Evolutionary conservation across 2,888 invertebrate genomes (phyloP).

Genomic region (Tupiocoris notatus): DNA sequence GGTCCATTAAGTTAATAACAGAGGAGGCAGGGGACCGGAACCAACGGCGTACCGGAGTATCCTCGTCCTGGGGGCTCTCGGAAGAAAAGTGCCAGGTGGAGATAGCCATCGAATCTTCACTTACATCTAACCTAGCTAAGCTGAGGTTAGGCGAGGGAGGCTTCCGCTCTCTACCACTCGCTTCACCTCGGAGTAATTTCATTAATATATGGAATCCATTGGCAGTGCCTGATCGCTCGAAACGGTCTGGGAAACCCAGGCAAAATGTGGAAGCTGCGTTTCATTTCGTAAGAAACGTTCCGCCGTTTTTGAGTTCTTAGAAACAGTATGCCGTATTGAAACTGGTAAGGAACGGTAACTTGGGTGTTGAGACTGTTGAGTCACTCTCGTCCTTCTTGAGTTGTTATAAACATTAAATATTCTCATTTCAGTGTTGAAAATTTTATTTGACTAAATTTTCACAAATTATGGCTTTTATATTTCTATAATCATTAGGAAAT

Average conservation of each 20-base stretch:
- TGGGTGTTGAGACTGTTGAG: too few species aligned
- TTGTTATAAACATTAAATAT: too few species aligned
- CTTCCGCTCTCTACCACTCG: not conserved
- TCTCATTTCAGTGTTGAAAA: too few species aligned
- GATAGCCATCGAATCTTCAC: not conserved
- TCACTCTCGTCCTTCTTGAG: too few species aligned
- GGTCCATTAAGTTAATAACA: slow-evolving; percentile 33
- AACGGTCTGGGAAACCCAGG: not conserved
- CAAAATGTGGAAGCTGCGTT: too few species aligned
- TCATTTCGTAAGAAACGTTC: too few species aligned
- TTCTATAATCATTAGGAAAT: too few species aligned
- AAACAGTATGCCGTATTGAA: too few species aligned
- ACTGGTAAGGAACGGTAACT: too few species aligned
- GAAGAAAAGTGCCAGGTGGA: not conserved
- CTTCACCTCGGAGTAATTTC: not conserved
- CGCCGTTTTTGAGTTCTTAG: too few species aligned
- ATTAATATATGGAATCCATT: not conserved
- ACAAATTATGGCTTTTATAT: too few species aligned
- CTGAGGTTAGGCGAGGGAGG: not conserved
- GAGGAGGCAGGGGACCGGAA: slow-evolving; percentile 32
- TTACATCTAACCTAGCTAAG: not conserved
- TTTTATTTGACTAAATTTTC: too few species aligned
- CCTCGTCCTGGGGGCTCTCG: not conserved
- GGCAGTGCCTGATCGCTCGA: not conserved
- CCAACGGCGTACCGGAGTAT: not conserved